Conservation (phyloP, 2,888 invertebrate genomes). For the Calameuta filiformis region DNA sequence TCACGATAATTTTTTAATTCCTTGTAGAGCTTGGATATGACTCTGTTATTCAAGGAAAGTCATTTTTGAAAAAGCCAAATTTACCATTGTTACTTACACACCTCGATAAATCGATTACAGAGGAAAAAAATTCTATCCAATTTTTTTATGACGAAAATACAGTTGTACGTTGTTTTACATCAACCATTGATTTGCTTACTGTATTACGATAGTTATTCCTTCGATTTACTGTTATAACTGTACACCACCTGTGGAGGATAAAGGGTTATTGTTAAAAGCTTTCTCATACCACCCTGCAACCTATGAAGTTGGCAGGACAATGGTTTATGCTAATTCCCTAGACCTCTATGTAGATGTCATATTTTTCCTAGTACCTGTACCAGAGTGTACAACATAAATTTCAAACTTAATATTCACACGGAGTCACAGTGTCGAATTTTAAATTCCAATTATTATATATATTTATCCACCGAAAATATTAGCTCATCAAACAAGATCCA, state of each 20-base stretch:
- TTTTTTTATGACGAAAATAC: not conserved
- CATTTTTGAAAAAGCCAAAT: not conserved
- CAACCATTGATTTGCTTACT: not conserved
- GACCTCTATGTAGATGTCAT: conserved; percentile 2
- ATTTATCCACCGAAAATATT: not conserved
- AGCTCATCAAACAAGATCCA: not conserved
- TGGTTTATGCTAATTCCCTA: conserved; percentile 54
- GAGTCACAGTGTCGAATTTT: not conserved
- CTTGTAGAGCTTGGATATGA: not conserved
- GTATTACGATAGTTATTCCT: not conserved
- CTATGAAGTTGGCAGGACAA: conserved; percentile 48
- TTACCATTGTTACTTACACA: not conserved
- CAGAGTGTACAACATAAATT: not conserved
- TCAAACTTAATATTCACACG: not conserved
- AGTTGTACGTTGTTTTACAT: not conserved
- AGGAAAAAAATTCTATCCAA: not conserved
- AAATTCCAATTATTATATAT: not conserved
- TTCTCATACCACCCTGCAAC: conserved; percentile 34
- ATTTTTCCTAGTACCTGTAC: not conserved
- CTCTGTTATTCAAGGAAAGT: not conserved
- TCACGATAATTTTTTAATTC: not conserved
- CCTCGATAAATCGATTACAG: not conserved
- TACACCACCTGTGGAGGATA: conserved; percentile 2
- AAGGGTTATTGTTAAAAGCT: conserved; percentile 37
- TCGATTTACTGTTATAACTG: conserved; percentile 4